These are phyloP conservation scores for Papio anubis DNA, from an alignment of 2,113 vertebrate species.

Conservation along the genomic window DNA sequence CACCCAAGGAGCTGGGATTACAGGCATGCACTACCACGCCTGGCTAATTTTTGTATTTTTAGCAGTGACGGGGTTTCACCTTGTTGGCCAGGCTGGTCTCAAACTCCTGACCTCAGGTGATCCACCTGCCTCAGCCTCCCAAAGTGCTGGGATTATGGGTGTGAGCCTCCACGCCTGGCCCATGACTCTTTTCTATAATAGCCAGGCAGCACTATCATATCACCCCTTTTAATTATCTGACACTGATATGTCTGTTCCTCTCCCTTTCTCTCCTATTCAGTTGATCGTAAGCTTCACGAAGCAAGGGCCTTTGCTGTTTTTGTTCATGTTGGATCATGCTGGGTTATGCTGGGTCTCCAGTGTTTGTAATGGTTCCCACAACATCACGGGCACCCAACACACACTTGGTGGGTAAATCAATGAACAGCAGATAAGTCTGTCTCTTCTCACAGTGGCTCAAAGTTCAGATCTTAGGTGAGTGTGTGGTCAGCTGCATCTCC, in stretches of 20 bases:
- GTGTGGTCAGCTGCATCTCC: not conserved
- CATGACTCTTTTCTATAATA: not conserved
- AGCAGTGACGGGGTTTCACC: too few species aligned
- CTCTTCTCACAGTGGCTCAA: not conserved
- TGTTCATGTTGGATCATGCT: not conserved
- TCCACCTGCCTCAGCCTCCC: too few species aligned
- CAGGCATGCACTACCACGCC: too few species aligned
- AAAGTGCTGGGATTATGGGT: too few species aligned
- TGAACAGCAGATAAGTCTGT: too few species aligned
- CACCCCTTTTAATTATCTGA: not conserved
- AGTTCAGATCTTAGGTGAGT: not conserved
- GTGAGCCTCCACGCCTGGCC: rapidly evolving
- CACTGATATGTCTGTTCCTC: not conserved
- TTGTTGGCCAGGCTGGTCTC: too few species aligned
- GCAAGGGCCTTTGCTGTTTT: not conserved
- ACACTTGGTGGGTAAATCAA: rapidly evolving
- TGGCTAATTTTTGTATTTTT: too few species aligned
- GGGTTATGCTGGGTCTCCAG: not conserved
- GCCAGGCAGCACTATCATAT: not conserved
- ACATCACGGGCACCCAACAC: rapidly evolving
- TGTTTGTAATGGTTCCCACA: not conserved
- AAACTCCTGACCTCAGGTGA: too few species aligned
- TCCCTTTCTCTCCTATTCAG: not conserved
- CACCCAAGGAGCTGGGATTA: too few species aligned
- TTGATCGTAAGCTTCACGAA: not conserved